Evolutionary conservation across 2,888 invertebrate genomes (phyloP), one percentile per base, ranked within the genome.

Genomic region (Apotomis turbidana): DNA sequence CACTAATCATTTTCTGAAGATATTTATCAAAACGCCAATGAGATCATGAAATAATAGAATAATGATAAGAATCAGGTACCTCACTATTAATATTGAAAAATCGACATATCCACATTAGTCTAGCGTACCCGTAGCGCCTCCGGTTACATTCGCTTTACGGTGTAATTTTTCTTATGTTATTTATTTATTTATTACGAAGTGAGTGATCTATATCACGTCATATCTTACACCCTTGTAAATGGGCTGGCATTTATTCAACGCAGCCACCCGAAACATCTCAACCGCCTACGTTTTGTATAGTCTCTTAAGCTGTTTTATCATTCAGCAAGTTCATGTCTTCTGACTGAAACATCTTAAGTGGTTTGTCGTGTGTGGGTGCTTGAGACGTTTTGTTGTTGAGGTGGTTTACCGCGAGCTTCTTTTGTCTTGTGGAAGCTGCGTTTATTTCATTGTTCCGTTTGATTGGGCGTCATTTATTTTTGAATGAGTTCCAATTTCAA

Each of bases 181-280:
- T 93, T 93, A 93, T 93, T 93, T 93, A 93, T 93, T 93, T 93
- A 93, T 93, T 92, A 91, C 90, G 83, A 79, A 87, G 88, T 92
- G 92, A 93, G 93, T 93, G 93, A 93, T 93, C 92, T 92, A 93
- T 92, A 90, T 91, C 88, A 91, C 89, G 92, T 93, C 93, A 93
- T 93, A 93, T 92, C 93, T 93, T 92, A 92, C 91, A 91, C 92
- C 91, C 90, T 91, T 90, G 93, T 91, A 92, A 93, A 93, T 92
- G 93, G 90, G 81, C 85, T 81, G 85, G 85, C 90, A 89, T 92
- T 92, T 90, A 90, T 92, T 88, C 86, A 80, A 81, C 76, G 74
- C 78, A 77, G 76, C 77, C 77, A 79, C 77, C 78, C 75, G 0
- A 68, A 72, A 66, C 12, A 60, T 3, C 68, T 58, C 63, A 72